Evolutionary conservation across 2,113 vertebrate species (phyloP).

Genomic region (Pseudorectes ferrugineus): DNA sequence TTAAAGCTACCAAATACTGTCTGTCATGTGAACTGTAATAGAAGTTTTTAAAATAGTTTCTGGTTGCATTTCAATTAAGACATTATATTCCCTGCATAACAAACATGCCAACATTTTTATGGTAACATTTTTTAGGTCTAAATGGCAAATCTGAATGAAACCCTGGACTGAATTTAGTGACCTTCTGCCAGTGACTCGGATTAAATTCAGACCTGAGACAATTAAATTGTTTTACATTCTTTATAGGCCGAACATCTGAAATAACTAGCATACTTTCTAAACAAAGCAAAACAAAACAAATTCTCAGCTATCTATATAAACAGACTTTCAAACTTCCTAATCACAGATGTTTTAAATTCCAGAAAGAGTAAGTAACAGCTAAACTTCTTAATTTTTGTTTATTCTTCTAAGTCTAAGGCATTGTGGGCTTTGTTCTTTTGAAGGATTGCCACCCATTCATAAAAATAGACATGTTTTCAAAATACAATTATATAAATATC

Average conservation of each 20-base stretch:
- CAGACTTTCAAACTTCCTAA: conserved; percentile 32
- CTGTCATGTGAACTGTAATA: conserved; percentile 25
- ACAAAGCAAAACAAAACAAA: conserved; percentile 41
- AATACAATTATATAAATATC: neutral
- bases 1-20: conserved; percentile 36
- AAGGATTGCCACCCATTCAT: conserved; percentile 12
- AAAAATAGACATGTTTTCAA: conserved; percentile 10
- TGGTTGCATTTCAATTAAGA: conserved; percentile 53
- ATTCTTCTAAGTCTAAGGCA: neutral
- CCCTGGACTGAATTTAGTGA: neutral
- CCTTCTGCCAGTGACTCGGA: neutral
- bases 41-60: conserved; percentile 50
- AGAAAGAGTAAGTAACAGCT: conserved; percentile 35
- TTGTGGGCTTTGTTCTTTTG: neutral
- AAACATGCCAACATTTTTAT: conserved; percentile 50
- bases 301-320: conserved; percentile 13
- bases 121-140: conserved; percentile 43
- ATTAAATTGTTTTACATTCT: conserved; percentile 56
- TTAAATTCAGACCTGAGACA: conserved; percentile 36
- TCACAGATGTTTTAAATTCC: conserved; percentile 47
- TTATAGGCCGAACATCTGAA: conserved; percentile 43
- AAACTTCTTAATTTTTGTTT: conserved; percentile 8
- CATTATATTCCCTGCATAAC: conserved; percentile 35
- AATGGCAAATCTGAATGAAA: conserved; percentile 33
- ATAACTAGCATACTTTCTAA: conserved; percentile 49